Conservation (phyloP, 2,797 vertebrate genomes). For the Chlorospingus flavigularis region DNA sequence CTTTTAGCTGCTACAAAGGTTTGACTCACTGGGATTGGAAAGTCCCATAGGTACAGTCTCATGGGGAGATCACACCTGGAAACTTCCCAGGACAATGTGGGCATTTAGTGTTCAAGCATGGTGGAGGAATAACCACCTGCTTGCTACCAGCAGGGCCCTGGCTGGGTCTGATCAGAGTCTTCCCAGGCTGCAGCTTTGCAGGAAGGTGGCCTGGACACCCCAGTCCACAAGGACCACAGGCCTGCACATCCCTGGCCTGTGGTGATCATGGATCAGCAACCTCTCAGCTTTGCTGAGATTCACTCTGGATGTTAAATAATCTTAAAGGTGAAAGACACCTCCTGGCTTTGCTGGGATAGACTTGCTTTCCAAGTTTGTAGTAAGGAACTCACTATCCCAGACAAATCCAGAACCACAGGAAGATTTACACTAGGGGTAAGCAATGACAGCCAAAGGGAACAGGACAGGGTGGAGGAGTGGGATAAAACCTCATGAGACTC, state of each 20-base stretch:
- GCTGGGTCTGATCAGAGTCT: neutral
- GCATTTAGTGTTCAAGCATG: neutral
- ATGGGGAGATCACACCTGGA: neutral
- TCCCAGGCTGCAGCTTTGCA: neutral
- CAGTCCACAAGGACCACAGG: neutral
- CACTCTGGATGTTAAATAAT: neutral
- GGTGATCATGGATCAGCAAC: rapidly evolving
- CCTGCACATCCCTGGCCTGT: neutral
- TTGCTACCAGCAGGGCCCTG: too few species aligned
- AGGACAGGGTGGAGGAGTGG: neutral
- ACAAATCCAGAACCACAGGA: neutral
- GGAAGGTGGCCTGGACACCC: neutral
- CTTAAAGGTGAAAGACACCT: neutral
- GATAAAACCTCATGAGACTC: neutral
- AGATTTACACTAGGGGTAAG: neutral
- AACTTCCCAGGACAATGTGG: neutral
- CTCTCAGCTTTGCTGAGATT: neutral
- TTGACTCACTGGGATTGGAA: neutral
- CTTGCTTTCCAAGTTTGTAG: neutral
- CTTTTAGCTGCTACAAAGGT: neutral
- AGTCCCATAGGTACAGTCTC: neutral
- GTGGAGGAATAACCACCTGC: neutral
- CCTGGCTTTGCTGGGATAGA: neutral
- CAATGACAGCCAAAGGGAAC: neutral
- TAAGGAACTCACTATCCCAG: neutral